Percentiles rank a stretch among this genome's conserved stretches.
phyloP scores from a whole-genome alignment of 2,888 invertebrate genomes.

The Archips crataeganus region DNA sequence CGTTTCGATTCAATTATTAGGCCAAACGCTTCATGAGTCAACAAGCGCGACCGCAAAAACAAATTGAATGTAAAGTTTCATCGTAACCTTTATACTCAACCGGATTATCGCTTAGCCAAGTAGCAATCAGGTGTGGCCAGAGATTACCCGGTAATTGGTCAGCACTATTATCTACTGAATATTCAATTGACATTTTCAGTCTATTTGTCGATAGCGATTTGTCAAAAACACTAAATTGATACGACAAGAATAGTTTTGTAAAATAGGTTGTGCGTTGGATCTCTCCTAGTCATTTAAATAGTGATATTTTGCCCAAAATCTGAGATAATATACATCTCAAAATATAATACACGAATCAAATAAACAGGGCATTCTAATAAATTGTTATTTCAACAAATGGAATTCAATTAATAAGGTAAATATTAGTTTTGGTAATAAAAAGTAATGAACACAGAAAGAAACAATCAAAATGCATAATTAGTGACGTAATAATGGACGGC shows the following conservation, averaged over 20 bases:
- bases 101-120: background rate
- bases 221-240: background rate
- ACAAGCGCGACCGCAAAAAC: background rate
- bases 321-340: background rate
- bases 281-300: background rate
- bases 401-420: background rate
- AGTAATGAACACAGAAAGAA: slow-evolving; percentile 8
- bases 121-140: background rate
- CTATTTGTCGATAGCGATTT: background rate
- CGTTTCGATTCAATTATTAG: background rate
- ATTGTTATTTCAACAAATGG: background rate
- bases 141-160: background rate
- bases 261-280: background rate
- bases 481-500: slow-evolving; percentile 34
- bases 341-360: background rate
- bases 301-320: background rate
- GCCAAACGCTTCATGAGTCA: slow-evolving; percentile 5
- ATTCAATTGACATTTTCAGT: background rate
- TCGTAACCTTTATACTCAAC: background rate
- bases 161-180: background rate
- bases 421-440: background rate
- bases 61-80: background rate
- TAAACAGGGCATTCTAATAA: background rate
- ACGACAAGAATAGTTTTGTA: background rate
- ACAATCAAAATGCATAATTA: slow-evolving; percentile 24